Conservation (phyloP, 2,888 invertebrate genomes). For the Harpagoxenus sublaevis region DNA sequence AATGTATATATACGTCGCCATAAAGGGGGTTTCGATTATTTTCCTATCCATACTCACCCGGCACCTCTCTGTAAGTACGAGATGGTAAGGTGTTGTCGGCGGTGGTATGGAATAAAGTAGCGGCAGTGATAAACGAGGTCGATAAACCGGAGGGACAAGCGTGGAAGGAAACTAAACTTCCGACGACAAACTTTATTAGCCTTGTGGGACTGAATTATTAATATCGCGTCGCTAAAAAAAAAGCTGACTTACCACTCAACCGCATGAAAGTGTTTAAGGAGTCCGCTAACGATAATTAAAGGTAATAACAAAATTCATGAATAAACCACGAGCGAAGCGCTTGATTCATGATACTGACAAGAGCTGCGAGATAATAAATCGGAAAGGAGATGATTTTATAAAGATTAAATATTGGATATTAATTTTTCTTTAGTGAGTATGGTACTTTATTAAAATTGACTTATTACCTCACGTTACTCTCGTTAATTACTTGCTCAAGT, state of each 20-base stretch:
- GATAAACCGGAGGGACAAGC: slow-evolving; percentile 51
- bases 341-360: slow-evolving; percentile 19
- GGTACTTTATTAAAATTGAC: slow-evolving; percentile 7
- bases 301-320: slow-evolving; percentile 44
- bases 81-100: slow-evolving; percentile 40
- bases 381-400: not conserved
- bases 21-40: slow-evolving; percentile 56
- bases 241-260: slow-evolving; percentile 45
- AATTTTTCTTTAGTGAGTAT: slow-evolving; percentile 10
- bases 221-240: slow-evolving; percentile 45
- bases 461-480: not conserved
- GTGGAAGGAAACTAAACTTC: slow-evolving; percentile 55
- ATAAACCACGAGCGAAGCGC: slow-evolving; percentile 27
- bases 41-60: slow-evolving; percentile 24
- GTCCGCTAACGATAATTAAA: slow-evolving; percentile 44
- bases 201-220: slow-evolving; percentile 49
- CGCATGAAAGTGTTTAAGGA: slow-evolving; percentile 39
- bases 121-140: slow-evolving; percentile 50
- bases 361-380: slow-evolving; percentile 24
- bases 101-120: slow-evolving; percentile 46
- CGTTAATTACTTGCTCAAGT: not conserved
- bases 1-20: slow-evolving; percentile 11
- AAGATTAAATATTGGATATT: slow-evolving; percentile 35
- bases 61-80: not conserved
- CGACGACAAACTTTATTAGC: slow-evolving; percentile 55